phyloP scores from a whole-genome alignment of 2,888 invertebrate species.

The Rhodophaea formosa region DNA sequence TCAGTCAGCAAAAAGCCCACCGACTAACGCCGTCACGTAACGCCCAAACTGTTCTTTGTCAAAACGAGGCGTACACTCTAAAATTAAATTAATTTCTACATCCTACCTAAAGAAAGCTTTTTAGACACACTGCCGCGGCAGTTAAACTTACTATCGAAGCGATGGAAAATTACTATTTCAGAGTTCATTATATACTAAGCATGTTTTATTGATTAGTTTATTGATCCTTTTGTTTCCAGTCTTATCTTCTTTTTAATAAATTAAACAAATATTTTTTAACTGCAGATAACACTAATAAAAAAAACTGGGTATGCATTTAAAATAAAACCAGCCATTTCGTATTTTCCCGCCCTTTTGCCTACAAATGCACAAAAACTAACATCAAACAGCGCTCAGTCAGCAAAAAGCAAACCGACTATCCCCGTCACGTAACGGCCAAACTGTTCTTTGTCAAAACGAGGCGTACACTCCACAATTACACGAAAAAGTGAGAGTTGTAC shows the following conservation, averaged over 20 bases:
- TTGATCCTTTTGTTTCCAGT: too few species aligned
- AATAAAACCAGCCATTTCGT: background rate
- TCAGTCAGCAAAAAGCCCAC: constrained; percentile 36
- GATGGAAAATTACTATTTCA: too few species aligned
- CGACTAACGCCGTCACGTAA: constrained; percentile 47
- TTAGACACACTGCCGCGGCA: too few species aligned
- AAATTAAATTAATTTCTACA: background rate
- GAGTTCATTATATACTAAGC: too few species aligned
- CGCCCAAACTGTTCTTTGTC: constrained; percentile 35
- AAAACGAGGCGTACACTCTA: constrained; percentile 41
- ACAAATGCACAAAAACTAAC: constrained; percentile 10
- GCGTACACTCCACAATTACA: constrained; percentile 34
- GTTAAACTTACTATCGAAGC: too few species aligned
- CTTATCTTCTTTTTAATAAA: too few species aligned
- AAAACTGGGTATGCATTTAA: background rate
- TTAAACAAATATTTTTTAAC: too few species aligned
- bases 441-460: constrained; percentile 37
- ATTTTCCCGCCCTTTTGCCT: background rate
- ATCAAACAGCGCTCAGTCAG: constrained; percentile 25
- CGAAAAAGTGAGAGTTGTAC: background rate
- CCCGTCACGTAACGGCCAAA: constrained; percentile 46
- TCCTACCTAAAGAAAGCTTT: too few species aligned
- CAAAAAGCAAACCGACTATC: constrained; percentile 37
- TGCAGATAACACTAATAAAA: too few species aligned
- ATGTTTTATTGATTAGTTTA: too few species aligned